Conservation (phyloP, 2,113 vertebrate genomes). For the Phyllopteryx taeniolatus region DNA sequence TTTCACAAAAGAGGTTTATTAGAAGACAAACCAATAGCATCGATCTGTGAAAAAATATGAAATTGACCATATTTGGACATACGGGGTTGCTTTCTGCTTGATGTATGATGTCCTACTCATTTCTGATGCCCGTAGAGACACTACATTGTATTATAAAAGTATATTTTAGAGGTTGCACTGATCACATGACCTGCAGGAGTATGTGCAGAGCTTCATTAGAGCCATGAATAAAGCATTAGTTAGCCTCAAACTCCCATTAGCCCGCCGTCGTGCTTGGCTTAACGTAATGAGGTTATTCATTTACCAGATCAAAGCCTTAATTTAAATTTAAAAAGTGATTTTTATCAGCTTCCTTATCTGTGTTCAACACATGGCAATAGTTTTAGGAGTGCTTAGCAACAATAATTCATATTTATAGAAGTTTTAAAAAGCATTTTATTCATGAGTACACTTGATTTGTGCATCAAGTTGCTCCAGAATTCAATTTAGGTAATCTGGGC, state of each 20-base stretch:
- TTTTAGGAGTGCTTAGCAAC: neutral
- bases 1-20: too few species aligned
- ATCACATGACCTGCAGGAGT: conserved; percentile 3
- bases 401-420: neutral
- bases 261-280: conserved; percentile 5
- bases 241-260: conserved; percentile 2
- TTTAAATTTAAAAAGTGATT: conserved; percentile 6
- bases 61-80: too few species aligned
- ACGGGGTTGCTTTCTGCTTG: too few species aligned
- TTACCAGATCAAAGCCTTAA: conserved; percentile 16
- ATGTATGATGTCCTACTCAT: too few species aligned
- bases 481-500: neutral
- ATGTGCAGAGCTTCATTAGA: conserved; percentile 7
- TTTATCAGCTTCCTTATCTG: conserved; percentile 13
- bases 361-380: neutral
- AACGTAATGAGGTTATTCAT: conserved; percentile 15
- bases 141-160: conserved; percentile 5
- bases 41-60: too few species aligned
- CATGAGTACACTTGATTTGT: conserved; percentile 9
- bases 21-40: too few species aligned
- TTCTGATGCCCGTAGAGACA: neutral
- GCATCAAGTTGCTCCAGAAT: conserved; percentile 7
- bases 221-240: conserved; percentile 15
- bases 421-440: neutral
- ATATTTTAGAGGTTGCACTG: neutral